Conservation (phyloP, 2,113 vertebrate genomes). For the Prionailurus viverrinus region DNA sequence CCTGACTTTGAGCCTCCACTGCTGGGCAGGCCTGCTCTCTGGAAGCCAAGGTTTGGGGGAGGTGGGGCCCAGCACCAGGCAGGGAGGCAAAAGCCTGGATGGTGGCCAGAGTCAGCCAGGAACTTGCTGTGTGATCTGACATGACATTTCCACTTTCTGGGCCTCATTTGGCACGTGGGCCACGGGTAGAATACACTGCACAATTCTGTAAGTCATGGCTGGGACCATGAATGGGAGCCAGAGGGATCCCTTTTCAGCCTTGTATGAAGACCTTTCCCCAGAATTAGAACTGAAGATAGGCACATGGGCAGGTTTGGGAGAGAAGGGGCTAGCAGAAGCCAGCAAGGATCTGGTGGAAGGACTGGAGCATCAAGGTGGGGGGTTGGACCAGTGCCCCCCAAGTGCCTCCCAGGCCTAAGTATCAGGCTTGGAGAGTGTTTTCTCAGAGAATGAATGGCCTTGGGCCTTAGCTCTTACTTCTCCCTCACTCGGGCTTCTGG, state of each 20-base stretch:
- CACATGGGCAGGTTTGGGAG: background rate
- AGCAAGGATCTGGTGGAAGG: background rate
- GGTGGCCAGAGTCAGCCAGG: background rate
- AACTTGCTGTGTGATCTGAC: background rate
- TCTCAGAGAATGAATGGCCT: background rate
- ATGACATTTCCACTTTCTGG: background rate
- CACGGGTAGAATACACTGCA: no score
- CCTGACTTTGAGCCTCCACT: background rate
- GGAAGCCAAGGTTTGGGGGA: background rate
- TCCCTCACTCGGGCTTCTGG: accelerated
- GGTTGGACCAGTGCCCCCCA: background rate
- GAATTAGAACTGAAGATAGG: background rate
- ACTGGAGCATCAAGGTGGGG: no score
- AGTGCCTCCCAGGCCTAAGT: background rate
- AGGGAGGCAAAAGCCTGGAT: background rate
- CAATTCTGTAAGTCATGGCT: background rate
- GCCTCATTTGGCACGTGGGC: background rate
- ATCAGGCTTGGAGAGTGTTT: background rate
- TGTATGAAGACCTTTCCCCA: background rate
- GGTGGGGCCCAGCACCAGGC: background rate
- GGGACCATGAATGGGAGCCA: background rate
- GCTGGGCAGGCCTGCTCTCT: background rate
- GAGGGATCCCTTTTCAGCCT: background rate
- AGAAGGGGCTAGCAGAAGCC: background rate
- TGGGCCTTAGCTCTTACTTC: background rate